phyloP scores from a whole-genome alignment of 2,888 invertebrate species.

The Caenorhabditis sp. region DNA sequence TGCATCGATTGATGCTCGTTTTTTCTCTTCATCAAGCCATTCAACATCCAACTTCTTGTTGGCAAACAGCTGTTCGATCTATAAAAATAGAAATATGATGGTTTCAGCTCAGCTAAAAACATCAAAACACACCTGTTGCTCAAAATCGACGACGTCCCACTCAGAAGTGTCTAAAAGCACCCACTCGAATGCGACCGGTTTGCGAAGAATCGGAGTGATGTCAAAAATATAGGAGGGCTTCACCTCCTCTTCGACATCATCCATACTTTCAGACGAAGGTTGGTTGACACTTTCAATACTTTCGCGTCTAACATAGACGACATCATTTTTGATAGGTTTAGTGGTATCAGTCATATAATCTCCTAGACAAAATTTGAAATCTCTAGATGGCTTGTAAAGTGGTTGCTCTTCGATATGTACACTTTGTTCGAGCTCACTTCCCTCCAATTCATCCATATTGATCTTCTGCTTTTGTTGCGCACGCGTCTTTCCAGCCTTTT shows the following conservation, averaged over 20 bases:
- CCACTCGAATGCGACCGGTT: constrained; percentile 32
- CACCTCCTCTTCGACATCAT: constrained; percentile 12
- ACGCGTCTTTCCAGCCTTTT: constrained; percentile 31
- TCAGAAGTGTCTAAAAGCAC: constrained; percentile 25
- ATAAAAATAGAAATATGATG: neutral
- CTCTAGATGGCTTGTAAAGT: constrained; percentile 48
- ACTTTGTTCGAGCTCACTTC: constrained; percentile 45
- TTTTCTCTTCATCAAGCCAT: constrained; percentile 45
- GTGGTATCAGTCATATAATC: constrained; percentile 41
- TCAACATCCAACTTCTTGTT: constrained; percentile 30
- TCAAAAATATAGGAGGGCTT: constrained; percentile 40
- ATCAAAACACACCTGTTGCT: constrained; percentile 13
- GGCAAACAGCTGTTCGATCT: constrained; percentile 22
- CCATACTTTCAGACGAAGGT: constrained; percentile 17
- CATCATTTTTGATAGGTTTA: constrained; percentile 10
- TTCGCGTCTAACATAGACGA: constrained; percentile 38
- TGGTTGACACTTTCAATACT: constrained; percentile 46
- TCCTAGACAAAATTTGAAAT: constrained; percentile 49
- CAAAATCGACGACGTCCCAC: constrained; percentile 30
- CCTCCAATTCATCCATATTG: constrained; percentile 33
- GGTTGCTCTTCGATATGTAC: constrained; percentile 37
- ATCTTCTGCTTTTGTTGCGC: constrained; percentile 14
- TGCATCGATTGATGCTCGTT: constrained; percentile 41
- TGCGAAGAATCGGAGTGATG: constrained; percentile 34
- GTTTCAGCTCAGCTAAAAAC: neutral